phyloP scores from a whole-genome alignment of 2,113 vertebrate genomes.

The Dromas ardeola region DNA sequence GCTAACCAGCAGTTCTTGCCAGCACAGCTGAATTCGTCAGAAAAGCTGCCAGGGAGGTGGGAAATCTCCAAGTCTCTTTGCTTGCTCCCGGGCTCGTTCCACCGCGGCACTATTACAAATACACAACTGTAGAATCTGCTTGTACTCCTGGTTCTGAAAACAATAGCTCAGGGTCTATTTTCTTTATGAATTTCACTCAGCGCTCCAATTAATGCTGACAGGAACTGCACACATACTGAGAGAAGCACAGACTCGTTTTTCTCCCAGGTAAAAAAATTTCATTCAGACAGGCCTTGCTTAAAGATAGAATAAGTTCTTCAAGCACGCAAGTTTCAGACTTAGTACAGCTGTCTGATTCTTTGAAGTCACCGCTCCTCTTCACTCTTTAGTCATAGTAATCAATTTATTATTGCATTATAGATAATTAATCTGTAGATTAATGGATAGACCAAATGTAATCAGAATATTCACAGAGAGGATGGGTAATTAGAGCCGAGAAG shows the following conservation, averaged over 20 bases:
- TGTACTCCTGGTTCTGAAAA: conserved; percentile 1
- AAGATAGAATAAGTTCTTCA: background rate
- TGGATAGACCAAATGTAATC: background rate
- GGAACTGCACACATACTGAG: background rate
- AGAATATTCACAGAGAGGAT: background rate
- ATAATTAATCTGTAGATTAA: background rate
- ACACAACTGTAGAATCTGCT: background rate
- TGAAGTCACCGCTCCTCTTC: background rate
- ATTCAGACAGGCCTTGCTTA: background rate
- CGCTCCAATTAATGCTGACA: background rate
- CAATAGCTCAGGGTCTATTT: background rate
- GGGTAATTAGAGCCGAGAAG: background rate
- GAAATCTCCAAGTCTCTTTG: conserved; percentile 18
- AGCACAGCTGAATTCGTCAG: conserved; percentile 15
- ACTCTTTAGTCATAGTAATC: background rate
- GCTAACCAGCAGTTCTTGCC: background rate
- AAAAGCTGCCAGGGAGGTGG: conserved; percentile 20
- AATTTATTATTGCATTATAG: background rate
- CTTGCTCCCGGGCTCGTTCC: conserved; percentile 5
- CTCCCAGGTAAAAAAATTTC: background rate
- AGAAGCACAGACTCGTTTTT: background rate
- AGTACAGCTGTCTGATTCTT: background rate
- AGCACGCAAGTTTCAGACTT: background rate
- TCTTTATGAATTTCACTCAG: background rate
- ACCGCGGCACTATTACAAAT: background rate